Evolutionary conservation across 2,113 vertebrate species (phyloP).

Genomic region (Eulemur macaco): DNA sequence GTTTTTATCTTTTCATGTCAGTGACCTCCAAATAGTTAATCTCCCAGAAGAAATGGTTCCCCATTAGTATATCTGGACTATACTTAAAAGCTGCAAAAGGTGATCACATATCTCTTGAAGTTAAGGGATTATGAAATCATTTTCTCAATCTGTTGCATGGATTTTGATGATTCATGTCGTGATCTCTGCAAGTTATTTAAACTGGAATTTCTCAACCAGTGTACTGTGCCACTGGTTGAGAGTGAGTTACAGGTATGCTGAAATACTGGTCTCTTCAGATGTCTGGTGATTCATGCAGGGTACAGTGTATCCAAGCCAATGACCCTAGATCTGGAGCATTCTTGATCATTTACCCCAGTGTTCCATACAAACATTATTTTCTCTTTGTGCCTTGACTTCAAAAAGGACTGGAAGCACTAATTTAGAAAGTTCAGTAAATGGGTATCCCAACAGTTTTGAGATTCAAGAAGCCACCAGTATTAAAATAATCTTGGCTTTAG

Average conservation of each 20-base stretch:
- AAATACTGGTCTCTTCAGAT: not conserved
- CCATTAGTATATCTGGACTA: not conserved
- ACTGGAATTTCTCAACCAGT: not conserved
- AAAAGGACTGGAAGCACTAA: not conserved
- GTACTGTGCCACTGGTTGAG: not conserved
- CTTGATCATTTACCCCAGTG: not conserved
- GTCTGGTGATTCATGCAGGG: not conserved
- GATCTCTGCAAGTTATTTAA: not conserved
- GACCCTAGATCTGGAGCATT: not conserved
- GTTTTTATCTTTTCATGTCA: not conserved
- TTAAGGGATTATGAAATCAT: not conserved
- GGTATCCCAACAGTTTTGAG: not conserved
- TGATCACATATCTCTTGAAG: not conserved
- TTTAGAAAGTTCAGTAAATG: not conserved
- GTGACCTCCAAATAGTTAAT: not conserved
- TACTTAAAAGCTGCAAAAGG: not conserved
- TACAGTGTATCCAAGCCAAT: not conserved
- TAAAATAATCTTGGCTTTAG: constrained; percentile 6
- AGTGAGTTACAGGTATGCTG: not conserved
- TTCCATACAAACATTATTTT: not conserved
- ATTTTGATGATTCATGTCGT: not conserved
- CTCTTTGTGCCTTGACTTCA: not conserved
- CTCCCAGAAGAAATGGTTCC: not conserved
- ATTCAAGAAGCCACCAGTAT: not conserved
- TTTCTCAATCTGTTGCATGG: not conserved